Percentiles rank a stretch among this genome's conserved stretches.
Conservation (phyloP, 2,113 vertebrate species). For the Eublepharis macularius region DNA sequence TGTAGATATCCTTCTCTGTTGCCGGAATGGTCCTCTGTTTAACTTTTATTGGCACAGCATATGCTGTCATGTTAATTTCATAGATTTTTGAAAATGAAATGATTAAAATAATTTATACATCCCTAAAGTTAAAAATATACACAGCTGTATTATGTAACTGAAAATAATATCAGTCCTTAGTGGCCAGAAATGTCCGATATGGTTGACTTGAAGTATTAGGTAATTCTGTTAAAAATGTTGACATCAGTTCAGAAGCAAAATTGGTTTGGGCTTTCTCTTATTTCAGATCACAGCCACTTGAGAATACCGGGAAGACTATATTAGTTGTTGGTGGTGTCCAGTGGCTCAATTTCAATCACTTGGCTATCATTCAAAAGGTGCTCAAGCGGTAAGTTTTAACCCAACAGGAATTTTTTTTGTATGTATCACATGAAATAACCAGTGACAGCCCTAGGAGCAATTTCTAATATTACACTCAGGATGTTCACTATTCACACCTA, state of each 20-base stretch:
- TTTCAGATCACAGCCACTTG: slow-evolving; percentile 88
- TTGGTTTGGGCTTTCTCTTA: slow-evolving; percentile 39
- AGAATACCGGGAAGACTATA: slow-evolving; percentile 85
- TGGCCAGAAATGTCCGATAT: slow-evolving; percentile 58
- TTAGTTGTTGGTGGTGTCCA: slow-evolving; percentile 95
- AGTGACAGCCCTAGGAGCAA: background rate
- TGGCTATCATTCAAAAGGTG: slow-evolving; percentile 86
- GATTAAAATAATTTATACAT: slow-evolving; percentile 63
- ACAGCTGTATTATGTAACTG: slow-evolving; percentile 45
- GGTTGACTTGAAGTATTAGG: slow-evolving; percentile 67
- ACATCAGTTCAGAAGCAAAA: slow-evolving; percentile 69
- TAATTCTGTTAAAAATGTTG: slow-evolving; percentile 66
- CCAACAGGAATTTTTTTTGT: background rate
- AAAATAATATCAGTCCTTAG: slow-evolving; percentile 52
- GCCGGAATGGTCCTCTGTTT: background rate
- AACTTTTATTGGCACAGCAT: background rate
- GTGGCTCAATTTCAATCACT: slow-evolving; percentile 91
- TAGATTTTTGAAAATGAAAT: slow-evolving; percentile 32
- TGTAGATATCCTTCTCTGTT: background rate
- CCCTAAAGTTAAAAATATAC: slow-evolving; percentile 23
- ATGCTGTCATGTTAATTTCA: background rate
- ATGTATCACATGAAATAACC: background rate
- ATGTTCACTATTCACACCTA: background rate
- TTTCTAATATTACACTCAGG: background rate
- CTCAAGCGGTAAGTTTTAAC: slow-evolving; percentile 82